Evolutionary conservation across 2,888 invertebrate genomes (phyloP).

Genomic region (Incurvaria masculella): DNA sequence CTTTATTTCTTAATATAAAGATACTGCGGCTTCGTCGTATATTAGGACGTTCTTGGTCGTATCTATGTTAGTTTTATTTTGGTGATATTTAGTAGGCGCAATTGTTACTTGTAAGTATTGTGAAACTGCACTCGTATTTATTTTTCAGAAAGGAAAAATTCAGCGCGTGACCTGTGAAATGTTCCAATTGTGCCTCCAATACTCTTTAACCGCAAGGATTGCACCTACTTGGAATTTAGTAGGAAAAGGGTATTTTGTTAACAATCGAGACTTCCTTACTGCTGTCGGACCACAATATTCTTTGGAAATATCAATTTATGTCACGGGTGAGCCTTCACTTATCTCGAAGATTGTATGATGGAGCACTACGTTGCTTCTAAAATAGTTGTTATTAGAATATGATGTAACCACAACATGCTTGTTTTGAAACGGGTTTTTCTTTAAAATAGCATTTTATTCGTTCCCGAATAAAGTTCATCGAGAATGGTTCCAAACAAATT

Average conservation of each 20-base stretch:
- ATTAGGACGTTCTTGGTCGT: too few relatives aligned
- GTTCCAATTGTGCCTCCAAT: conserved; percentile 37
- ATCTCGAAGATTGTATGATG: background rate
- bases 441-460: too few relatives aligned
- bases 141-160: conserved; percentile 33
- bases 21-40: background rate
- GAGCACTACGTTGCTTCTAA: too few relatives aligned
- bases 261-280: conserved; percentile 40
- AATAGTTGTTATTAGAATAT: too few relatives aligned
- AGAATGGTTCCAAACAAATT: too few relatives aligned
- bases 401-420: too few relatives aligned
- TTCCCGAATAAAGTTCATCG: too few relatives aligned
- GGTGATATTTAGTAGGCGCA: too few relatives aligned
- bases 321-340: conserved; percentile 24
- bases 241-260: conserved; percentile 33
- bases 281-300: conserved; percentile 32
- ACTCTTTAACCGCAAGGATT: conserved; percentile 40
- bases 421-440: too few relatives aligned
- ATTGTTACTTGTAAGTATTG: too few relatives aligned
- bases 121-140: background rate
- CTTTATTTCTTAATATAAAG: background rate
- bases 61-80: too few relatives aligned
- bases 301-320: conserved; percentile 25
- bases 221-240: conserved; percentile 41
- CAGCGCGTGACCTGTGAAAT: conserved; percentile 27